Evolutionary conservation across 2,797 vertebrate genomes (phyloP), one percentile per base, ranked within the genome.

Genomic region (Cuculus canorus): DNA sequence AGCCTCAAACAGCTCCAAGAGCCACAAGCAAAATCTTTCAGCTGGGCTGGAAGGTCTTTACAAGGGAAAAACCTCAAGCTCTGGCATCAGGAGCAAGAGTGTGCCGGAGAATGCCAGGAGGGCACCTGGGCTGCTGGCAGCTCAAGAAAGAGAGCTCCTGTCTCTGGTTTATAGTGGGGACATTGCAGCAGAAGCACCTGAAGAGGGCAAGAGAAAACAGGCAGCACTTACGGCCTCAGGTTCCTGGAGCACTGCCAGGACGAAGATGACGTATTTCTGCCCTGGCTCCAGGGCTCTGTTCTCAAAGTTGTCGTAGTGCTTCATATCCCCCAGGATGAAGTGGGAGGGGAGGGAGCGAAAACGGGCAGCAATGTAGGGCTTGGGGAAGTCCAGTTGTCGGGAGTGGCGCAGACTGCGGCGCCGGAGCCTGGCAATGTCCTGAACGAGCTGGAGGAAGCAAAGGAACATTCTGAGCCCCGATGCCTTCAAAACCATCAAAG

Each of bases 191-290:
- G 17, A 11, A 47, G 48, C 30, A 8, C 2, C 18, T n/a, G 6
- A 18, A 13, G 48, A 78, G 76, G 45, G 39, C 7, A 2, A 28
- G 35, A 10, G 41, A 50, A 23, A 64, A 39, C 28, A 22, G 64
- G 84, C 35, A 23, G 82, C 71, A 98, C 99, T 98, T 79, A 99
- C 99, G 0, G 98, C 98, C 28, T 98, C 97, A 0, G 98, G 98
- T n/a, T 98, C 97, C 91, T 99, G 99, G 56, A 99, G 98, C 95
- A 99, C 99, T 0, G 99, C 99, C 82, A 99, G 97, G 93, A 99
- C 97, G 82, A 99, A 99, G 95, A 99, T 98, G 54, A 99, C 98
- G 0, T 99, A 99, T 86, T 98, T 98, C 96, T 99, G 99, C 57
- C 98, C 99, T 0, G 99, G 97, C 89, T 99, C 99, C 60, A 99